These are phyloP conservation scores for Lasioglossum villosulum DNA, from an alignment of 2,888 invertebrate genomes.

Conservation along the genomic window DNA sequence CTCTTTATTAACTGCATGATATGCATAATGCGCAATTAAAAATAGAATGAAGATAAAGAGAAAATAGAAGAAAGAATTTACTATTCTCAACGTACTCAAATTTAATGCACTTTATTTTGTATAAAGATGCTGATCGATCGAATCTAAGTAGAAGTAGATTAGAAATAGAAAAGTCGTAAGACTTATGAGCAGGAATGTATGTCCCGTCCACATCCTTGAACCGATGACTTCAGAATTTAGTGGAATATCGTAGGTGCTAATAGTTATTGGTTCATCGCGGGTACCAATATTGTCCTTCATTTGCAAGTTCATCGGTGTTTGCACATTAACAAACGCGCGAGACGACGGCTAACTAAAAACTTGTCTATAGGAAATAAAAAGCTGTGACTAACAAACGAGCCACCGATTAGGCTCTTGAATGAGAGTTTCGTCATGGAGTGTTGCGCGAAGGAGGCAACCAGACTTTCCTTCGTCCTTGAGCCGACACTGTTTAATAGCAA, in stretches of 20 bases:
- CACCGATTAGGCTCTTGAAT: background rate
- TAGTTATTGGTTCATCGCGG: slow-evolving; percentile 3
- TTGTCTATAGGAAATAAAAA: background rate
- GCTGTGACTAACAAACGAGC: background rate
- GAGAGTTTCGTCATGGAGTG: slow-evolving; percentile 4
- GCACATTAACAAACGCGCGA: background rate
- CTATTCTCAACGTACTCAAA: too few species aligned
- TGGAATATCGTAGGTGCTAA: slow-evolving; percentile 4
- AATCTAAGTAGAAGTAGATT: too few species aligned
- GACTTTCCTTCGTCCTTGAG: slow-evolving; percentile 4
- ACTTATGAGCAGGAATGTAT: background rate
- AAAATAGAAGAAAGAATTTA: too few species aligned
- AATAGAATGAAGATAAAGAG: too few species aligned
- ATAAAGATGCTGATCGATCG: too few species aligned
- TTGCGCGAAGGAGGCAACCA: background rate
- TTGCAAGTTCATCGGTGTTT: slow-evolving; percentile 1
- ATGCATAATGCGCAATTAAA: too few species aligned
- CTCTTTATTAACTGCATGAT: too few species aligned
- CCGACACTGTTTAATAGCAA: background rate
- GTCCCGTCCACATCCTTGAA: background rate
- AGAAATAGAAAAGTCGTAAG: too few species aligned
- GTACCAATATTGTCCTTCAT: background rate
- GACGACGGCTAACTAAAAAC: background rate
- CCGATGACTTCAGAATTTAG: background rate
- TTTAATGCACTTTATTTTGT: too few species aligned